These are phyloP conservation scores for Conops quadrifasciatus DNA, from an alignment of 2,888 invertebrate species.

Conservation along the genomic window DNA sequence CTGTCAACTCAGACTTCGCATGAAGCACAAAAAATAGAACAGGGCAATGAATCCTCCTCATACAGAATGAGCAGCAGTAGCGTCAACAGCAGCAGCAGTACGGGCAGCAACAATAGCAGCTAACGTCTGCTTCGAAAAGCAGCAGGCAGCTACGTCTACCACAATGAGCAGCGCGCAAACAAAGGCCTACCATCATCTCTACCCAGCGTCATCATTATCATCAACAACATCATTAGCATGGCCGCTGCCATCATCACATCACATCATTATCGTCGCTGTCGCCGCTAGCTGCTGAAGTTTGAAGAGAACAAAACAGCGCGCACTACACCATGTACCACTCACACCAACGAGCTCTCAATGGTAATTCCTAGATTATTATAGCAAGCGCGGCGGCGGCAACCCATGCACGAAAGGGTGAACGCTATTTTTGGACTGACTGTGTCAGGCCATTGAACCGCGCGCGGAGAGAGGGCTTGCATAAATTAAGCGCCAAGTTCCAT, in stretches of 20 bases:
- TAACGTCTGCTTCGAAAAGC: not conserved
- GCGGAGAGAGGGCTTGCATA: slow-evolving; percentile 5
- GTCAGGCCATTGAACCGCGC: slow-evolving; percentile 31
- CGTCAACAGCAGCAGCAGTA: not conserved
- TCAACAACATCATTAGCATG: not conserved
- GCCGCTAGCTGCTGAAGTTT: not conserved
- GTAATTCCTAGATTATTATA: slow-evolving; percentile 29
- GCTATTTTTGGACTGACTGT: slow-evolving; percentile 33
- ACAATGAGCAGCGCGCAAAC: slow-evolving; percentile 6
- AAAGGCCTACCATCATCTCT: slow-evolving; percentile 9
- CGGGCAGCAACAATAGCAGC: not conserved
- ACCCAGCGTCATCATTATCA: not conserved
- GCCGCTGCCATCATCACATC: not conserved
- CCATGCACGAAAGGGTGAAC: slow-evolving; percentile 30
- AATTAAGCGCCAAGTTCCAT: not conserved
- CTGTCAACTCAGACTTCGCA: slow-evolving; percentile 35
- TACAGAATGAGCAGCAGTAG: slow-evolving; percentile 6
- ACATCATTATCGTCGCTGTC: not conserved
- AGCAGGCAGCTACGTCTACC: not conserved
- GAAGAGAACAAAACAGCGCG: slow-evolving; percentile 20
- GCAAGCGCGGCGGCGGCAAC: slow-evolving; percentile 7
- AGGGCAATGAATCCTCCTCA: slow-evolving; percentile 28
- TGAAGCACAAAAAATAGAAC: slow-evolving; percentile 35
- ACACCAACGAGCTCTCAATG: slow-evolving; percentile 22
- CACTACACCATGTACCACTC: slow-evolving; percentile 21